These are phyloP conservation scores for Fissipunctia ypsillon DNA, from an alignment of 2,888 invertebrate species.

Conservation along the genomic window DNA sequence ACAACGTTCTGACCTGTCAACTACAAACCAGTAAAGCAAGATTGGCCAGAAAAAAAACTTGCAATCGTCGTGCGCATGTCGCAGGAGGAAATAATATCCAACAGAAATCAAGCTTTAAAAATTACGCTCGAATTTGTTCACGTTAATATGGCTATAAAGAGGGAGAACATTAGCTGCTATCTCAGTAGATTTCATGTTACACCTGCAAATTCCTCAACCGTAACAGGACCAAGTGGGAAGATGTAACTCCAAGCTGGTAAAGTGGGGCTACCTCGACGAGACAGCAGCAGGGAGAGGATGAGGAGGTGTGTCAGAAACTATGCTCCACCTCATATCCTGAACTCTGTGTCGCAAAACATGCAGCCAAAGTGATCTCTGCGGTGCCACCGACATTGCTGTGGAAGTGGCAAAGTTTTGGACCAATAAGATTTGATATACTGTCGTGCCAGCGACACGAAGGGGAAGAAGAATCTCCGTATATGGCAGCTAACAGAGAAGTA, in stretches of 20 bases:
- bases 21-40: slow-evolving; percentile 17
- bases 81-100: neutral
- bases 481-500: neutral
- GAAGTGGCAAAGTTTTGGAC: neutral
- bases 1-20: slow-evolving; percentile 21
- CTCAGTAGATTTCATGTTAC: neutral
- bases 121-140: neutral
- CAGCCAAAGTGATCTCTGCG: neutral
- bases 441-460: neutral
- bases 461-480: neutral
- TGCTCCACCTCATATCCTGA: neutral
- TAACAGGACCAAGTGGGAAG: neutral
- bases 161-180: neutral
- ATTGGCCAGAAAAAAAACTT: slow-evolving; percentile 22
- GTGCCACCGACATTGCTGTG: neutral
- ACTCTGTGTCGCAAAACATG: neutral
- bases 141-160: neutral
- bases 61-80: slow-evolving; percentile 1
- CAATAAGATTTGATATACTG: neutral
- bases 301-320: neutral
- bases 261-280: neutral
- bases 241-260: neutral
- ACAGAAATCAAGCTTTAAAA: slow-evolving; percentile 9
- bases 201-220: neutral
- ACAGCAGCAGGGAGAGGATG: neutral